phyloP scores from a whole-genome alignment of 2,797 vertebrate species.

The Mycteria americana region DNA sequence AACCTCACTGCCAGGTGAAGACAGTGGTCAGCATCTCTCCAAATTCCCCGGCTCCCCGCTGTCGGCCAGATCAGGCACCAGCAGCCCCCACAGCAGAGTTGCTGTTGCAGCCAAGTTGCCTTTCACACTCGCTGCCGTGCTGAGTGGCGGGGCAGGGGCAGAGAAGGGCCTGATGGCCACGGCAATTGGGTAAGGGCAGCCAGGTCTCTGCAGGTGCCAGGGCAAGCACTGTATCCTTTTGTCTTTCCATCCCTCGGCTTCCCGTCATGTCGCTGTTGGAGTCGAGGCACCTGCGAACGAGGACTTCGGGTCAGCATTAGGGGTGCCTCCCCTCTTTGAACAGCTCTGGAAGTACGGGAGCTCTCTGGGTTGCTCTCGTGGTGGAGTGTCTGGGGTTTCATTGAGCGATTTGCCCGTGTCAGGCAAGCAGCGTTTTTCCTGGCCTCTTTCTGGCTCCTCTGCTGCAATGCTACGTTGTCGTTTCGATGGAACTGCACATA shows the following conservation, averaged over 20 bases:
- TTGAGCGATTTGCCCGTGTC: background rate
- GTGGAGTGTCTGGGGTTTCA: background rate
- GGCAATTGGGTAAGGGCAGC: background rate
- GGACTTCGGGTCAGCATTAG: background rate
- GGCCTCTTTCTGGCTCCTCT: background rate
- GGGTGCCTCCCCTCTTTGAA: background rate
- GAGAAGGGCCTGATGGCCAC: background rate
- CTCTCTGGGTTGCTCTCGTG: background rate
- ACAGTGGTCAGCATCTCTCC: background rate
- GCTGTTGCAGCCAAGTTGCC: background rate
- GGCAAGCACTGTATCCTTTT: rapidly evolving
- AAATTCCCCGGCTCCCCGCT: background rate
- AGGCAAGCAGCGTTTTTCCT: background rate
- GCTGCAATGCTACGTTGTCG: background rate
- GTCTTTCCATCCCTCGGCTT: background rate
- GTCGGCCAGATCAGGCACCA: background rate
- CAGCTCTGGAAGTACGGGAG: background rate
- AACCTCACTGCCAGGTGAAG: background rate
- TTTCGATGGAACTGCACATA: background rate
- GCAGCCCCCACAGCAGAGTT: background rate
- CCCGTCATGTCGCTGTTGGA: background rate
- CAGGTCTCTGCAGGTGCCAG: background rate
- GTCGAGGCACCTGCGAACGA: background rate
- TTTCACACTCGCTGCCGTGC: background rate
- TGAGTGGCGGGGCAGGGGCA: background rate